Evolutionary conservation across 1,140 invertebrate species (phyloP).

Genomic region (Bathynomus jamesi): DNA sequence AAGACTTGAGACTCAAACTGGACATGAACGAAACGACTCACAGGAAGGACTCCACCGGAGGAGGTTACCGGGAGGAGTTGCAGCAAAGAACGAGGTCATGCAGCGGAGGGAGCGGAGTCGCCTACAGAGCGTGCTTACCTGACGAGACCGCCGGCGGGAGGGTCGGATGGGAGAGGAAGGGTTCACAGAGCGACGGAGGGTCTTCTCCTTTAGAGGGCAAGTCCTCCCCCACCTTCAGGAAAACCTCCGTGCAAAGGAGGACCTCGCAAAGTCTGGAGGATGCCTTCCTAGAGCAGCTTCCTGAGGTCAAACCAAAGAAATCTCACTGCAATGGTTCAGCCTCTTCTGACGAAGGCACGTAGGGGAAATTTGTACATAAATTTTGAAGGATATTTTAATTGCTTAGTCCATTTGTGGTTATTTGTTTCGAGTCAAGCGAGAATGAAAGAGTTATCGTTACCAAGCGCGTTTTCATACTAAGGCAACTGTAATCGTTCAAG

Average conservation of each 20-base stretch:
- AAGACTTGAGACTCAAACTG: conserved; percentile 28
- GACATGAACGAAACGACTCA: conserved; percentile 8
- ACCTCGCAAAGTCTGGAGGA: conserved; percentile 34
- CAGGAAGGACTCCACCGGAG: conserved; percentile 9
- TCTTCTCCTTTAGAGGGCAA: conserved; percentile 9
- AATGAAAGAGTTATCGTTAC: too few species aligned
- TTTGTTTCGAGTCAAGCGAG: too few species aligned
- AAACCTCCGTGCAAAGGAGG: conserved; percentile 20
- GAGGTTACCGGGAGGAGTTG: background rate
- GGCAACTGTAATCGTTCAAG: too few species aligned
- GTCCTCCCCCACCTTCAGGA: conserved; percentile 9
- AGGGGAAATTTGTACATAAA: too few species aligned
- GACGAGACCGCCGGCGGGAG: background rate
- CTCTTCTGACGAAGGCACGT: conserved; percentile 12
- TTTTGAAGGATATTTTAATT: too few species aligned
- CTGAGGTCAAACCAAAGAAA: conserved; percentile 26
- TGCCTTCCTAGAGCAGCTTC: conserved; percentile 35
- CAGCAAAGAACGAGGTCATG: conserved; percentile 10
- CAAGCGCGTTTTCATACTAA: too few species aligned
- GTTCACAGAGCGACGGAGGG: background rate
- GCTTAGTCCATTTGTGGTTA: too few species aligned
- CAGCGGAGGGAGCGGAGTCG: background rate
- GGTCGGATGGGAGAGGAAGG: background rate
- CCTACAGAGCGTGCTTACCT: background rate
- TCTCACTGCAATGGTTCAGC: conserved; percentile 22